Base-by-base conservation (phyloP, 2,888 invertebrate genomes). In the Ennomos fuscantarius region DNA sequence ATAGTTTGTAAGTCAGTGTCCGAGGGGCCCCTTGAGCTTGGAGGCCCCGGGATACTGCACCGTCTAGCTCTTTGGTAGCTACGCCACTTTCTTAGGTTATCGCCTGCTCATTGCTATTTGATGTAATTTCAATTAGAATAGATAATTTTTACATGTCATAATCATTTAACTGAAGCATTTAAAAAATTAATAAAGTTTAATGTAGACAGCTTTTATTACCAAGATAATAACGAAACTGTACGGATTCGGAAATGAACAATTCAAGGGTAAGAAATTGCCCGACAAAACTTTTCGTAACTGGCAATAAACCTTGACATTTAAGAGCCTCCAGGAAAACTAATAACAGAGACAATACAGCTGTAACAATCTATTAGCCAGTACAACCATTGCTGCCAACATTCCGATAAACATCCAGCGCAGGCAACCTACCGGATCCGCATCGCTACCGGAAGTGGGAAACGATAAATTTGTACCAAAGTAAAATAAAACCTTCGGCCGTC, bases 381-480 rank as follows among this genome's bases (percentile, higher is more conserved):
- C 37, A 39, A 24, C 52, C 47, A 40, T 39, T 43, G 47, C 57
- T 57, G 57, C 57, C 51, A 49, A 59, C 58, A 49, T 53, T 48
- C 65, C 66, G 64, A 66, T 68, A 79, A 69, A 74, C 72, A 81
- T 74, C 73, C 73, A 70, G 74, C 71, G 66, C 68, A 69, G 48
- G 39, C 58, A 46, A 59, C 53, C 53, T 53, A 59, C 53, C 53
- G 53, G 53, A 54, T 53, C 49, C 58, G 49, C 52, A 58, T 65
- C 63, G 69, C 64, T 55, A 65, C 74, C 74, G 85, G 86, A 86
- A 79, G 77, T 72, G 75, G 79, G 76, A 74, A 80, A 66, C 81
- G 77, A 86, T 85, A 86, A 86, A 86, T 86, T 79, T 65, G 67
- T 69, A 70, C 70, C 73, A 73, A 82, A 84, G 85, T 84, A 84